Evolutionary conservation across 2,797 vertebrate genomes (phyloP).

Genomic region (Hirundo rustica): DNA sequence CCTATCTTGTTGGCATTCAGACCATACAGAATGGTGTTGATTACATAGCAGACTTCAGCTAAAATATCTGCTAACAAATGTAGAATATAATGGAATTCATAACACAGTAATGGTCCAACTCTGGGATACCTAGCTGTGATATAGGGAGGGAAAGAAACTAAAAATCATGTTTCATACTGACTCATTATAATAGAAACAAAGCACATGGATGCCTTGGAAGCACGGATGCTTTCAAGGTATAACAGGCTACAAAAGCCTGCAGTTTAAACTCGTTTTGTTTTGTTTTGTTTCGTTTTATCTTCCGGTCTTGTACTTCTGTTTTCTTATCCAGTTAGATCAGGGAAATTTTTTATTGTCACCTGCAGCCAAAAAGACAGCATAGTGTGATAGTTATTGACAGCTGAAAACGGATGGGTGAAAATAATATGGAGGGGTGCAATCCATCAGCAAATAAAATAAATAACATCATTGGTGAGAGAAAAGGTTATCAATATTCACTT

Average conservation of each 20-base stretch:
- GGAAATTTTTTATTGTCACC: not conserved
- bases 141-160: not conserved
- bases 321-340: not conserved
- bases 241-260: not conserved
- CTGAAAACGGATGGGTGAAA: not conserved
- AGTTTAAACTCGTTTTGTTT: not conserved
- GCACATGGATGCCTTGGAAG: not conserved
- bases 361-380: not conserved
- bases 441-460: not conserved
- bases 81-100: not conserved
- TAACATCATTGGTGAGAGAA: not conserved
- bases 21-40: not conserved
- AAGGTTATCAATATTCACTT: not conserved
- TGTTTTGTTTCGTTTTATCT: not conserved
- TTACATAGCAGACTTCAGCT: not conserved
- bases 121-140: not conserved
- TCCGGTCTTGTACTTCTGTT: not conserved
- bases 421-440: not conserved
- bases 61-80: constrained; percentile 10
- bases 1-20: not conserved
- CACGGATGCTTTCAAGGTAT: not conserved
- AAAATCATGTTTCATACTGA: not conserved
- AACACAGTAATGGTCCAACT: not conserved
- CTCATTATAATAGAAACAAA: not conserved
- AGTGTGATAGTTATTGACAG: not conserved